Evolutionary conservation across 1,140 invertebrate species (phyloP).

Genomic region (Potamilus streckersoni): DNA sequence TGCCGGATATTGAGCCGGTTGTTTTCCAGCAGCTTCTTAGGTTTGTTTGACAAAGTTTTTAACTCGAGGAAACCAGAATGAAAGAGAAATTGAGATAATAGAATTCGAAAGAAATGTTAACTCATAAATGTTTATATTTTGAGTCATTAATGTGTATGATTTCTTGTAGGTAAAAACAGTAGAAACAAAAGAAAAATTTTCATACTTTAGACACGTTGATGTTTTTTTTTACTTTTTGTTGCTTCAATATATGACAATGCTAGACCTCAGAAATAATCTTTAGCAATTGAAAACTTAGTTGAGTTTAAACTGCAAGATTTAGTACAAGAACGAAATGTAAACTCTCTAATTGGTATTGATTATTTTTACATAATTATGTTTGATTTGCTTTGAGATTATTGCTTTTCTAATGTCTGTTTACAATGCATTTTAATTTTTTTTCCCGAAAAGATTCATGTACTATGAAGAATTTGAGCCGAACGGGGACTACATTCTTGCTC

Average conservation of each 20-base stretch:
- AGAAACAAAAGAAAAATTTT: neutral
- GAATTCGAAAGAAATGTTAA: neutral
- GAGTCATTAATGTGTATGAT: neutral
- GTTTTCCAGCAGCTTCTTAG: conserved; percentile 68
- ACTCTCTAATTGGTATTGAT: neutral
- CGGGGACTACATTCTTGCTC: conserved; percentile 85
- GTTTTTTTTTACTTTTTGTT: no score
- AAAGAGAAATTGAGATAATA: neutral
- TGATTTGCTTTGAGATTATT: neutral
- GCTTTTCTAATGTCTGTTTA: neutral
- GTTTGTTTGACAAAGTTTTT: conserved; percentile 69
- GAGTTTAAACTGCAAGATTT: neutral
- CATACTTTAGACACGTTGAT: neutral
- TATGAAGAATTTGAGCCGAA: conserved; percentile 68
- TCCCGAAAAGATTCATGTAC: conserved; percentile 44
- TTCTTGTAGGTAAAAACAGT: neutral
- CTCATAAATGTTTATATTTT: neutral
- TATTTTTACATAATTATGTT: neutral
- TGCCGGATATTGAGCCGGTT: conserved; percentile 83
- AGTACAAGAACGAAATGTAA: neutral
- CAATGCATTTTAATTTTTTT: neutral
- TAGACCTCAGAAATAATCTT: no score
- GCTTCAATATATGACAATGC: no score
- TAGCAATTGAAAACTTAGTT: neutral
- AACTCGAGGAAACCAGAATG: neutral